phyloP scores from a whole-genome alignment of 2,797 vertebrate species.

The Sus cebifrons region DNA sequence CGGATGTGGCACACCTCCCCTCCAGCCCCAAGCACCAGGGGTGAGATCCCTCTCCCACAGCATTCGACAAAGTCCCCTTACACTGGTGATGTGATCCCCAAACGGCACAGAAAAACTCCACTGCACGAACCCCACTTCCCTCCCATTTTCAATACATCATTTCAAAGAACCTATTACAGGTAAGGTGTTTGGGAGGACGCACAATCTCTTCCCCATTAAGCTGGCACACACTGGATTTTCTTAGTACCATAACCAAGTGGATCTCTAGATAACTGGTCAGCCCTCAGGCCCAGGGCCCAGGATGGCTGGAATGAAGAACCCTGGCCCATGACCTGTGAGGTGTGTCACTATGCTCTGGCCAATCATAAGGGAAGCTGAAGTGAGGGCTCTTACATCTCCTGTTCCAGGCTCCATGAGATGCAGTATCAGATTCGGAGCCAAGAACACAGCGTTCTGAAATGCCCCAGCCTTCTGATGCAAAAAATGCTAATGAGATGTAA shows the following conservation, averaged over 20 bases:
- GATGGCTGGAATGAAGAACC: too few relatives aligned
- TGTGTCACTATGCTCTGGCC: rapidly evolving
- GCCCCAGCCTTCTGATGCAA: neutral
- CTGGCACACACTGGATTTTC: neutral
- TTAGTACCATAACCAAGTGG: rapidly evolving
- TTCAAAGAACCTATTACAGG: neutral
- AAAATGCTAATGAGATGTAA: slow-evolving; percentile 57
- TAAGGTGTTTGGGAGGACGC: neutral
- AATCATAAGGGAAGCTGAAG: neutral
- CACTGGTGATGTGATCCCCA: rapidly evolving
- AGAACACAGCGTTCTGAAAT: neutral
- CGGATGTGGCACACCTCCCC: neutral
- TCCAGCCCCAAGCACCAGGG: neutral
- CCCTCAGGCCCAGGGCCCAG: neutral
- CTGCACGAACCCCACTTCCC: neutral
- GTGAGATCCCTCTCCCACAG: neutral
- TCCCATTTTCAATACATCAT: neutral
- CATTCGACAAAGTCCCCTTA: rapidly evolving
- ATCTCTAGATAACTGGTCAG: neutral
- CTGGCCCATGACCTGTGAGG: rapidly evolving
- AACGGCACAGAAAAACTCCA: neutral
- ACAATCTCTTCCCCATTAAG: neutral
- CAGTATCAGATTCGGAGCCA: neutral
- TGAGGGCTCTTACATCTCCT: too few relatives aligned
- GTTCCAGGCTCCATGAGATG: neutral